Evolutionary conservation across 2,888 invertebrate genomes (phyloP).

Genomic region (Lottia scabra): DNA sequence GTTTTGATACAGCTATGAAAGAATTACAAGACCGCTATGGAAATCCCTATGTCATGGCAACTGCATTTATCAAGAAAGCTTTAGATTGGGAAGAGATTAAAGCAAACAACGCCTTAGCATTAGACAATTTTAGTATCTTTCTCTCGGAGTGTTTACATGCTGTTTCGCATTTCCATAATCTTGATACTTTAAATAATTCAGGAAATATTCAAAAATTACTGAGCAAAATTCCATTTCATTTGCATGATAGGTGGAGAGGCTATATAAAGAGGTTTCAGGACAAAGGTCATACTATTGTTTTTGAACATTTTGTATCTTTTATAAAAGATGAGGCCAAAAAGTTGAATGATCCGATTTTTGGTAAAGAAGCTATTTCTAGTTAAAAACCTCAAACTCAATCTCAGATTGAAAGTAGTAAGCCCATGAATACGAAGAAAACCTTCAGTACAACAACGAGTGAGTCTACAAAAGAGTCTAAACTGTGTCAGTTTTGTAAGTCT

Average conservation of each 20-base stretch:
- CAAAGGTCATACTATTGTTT: not conserved
- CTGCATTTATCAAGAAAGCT: constrained; percentile 23
- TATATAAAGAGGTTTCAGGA: not conserved
- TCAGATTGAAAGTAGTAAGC: no score
- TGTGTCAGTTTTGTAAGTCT: not conserved
- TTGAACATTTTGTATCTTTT: not conserved
- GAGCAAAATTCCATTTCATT: constrained; percentile 10
- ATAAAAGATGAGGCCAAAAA: not conserved
- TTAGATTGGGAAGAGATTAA: constrained; percentile 19
- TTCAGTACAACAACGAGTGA: no score
- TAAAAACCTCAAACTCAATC: not conserved
- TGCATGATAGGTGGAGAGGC: constrained; percentile 23
- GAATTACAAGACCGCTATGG: constrained; percentile 21
- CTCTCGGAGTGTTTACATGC: constrained; percentile 19
- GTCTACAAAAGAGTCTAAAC: not conserved
- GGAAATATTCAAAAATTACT: constrained; percentile 17
- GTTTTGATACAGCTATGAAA: not conserved
- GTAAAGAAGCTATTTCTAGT: not conserved
- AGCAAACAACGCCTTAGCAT: constrained; percentile 12
- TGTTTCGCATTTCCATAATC: constrained; percentile 8
- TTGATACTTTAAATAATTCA: constrained; percentile 15
- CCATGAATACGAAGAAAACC: no score
- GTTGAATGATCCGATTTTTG: not conserved
- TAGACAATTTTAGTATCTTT: constrained; percentile 22
- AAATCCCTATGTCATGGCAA: constrained; percentile 14